A percentile compares a stretch with the other conserved stretches of the same genome.
Conservation (phyloP, 1,140 invertebrate species). For the Ridgeia piscesae region DNA sequence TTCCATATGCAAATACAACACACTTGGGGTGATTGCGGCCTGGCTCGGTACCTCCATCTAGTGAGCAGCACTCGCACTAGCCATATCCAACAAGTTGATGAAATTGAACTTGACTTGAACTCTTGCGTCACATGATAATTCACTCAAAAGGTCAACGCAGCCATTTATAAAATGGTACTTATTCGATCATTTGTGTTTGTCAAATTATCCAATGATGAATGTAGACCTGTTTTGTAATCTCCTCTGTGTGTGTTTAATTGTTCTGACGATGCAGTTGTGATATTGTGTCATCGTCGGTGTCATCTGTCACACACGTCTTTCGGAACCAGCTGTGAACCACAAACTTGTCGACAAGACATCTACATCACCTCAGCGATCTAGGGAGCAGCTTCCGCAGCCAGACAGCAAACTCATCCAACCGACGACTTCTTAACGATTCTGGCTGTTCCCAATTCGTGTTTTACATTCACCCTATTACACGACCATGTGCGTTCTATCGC, state of each 20-base stretch:
- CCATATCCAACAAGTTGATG: neutral
- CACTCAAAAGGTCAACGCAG: neutral
- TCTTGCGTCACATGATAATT: neutral
- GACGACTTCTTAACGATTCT: neutral
- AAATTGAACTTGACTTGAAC: neutral
- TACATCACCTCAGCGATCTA: neutral
- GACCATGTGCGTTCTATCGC: neutral
- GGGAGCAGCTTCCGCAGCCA: neutral
- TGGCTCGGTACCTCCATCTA: neutral
- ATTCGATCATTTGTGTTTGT: neutral
- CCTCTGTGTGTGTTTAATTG: neutral
- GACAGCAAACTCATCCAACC: neutral
- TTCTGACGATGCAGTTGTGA: neutral
- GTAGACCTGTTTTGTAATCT: neutral
- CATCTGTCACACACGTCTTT: neutral
- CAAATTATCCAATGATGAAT: neutral
- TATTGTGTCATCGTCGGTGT: neutral
- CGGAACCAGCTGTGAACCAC: neutral
- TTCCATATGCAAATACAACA: slow-evolving; percentile 49
- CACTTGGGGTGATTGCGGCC: neutral
- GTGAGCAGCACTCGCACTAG: neutral
- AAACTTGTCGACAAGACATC: neutral
- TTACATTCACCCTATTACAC: neutral
- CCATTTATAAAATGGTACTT: neutral
- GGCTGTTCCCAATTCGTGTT: neutral